phyloP scores from a whole-genome alignment of 2,113 vertebrate species.

The Pelmatolapia mariae region DNA sequence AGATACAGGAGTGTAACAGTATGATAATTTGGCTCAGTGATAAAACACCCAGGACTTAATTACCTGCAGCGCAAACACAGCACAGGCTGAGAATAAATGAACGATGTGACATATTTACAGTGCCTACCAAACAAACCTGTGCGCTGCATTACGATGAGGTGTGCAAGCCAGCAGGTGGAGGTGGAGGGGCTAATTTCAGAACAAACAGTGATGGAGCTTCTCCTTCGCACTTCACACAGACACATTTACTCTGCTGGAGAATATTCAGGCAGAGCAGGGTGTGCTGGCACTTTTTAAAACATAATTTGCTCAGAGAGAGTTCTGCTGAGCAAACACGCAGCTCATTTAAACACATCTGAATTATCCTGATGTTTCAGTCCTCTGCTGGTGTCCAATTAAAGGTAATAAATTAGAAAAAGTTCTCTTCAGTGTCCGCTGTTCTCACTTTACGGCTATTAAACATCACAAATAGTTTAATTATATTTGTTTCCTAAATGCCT shows the following conservation, averaged over 20 bases:
- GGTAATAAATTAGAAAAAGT: not conserved
- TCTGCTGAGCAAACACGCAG: not conserved
- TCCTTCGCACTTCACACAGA: not conserved
- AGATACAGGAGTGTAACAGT: not conserved
- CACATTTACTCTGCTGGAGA: not conserved
- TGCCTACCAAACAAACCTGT: not conserved
- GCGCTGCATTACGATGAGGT: not conserved
- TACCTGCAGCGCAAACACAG: not conserved
- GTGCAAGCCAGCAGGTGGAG: constrained; percentile 20
- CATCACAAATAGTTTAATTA: not conserved
- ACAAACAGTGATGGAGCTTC: not conserved
- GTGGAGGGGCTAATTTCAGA: not conserved
- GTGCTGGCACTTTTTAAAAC: not conserved
- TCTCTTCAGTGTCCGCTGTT: not conserved
- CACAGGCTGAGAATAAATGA: not conserved
- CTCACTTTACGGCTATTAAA: not conserved
- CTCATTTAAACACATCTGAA: not conserved
- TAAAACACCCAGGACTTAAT: not conserved
- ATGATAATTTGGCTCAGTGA: not conserved
- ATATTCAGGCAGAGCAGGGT: fast-evolving
- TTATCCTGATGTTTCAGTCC: not conserved
- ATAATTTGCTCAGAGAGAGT: not conserved
- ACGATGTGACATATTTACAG: not conserved
- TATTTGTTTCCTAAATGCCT: not conserved
- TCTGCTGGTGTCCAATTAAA: not conserved